A percentile compares a stretch with the other conserved stretches of the same genome.
Conservation (phyloP, 2,113 vertebrate genomes). For the Alethe diademata region DNA sequence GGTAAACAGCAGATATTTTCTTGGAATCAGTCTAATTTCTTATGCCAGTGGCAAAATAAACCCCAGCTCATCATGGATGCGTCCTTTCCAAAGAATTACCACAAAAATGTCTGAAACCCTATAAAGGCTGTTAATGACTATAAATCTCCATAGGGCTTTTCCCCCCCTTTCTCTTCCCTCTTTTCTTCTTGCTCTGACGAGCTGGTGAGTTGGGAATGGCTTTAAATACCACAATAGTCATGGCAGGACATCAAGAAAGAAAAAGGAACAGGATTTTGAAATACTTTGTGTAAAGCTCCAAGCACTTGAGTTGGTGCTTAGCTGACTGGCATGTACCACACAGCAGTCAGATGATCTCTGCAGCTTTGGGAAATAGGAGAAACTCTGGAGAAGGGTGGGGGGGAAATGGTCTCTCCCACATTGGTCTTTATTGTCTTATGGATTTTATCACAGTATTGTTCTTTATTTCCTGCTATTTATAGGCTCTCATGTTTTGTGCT, state of each 20-base stretch:
- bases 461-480: constrained; percentile 69
- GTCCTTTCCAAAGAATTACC: constrained; percentile 50
- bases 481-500: constrained; percentile 65
- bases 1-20: constrained; percentile 44
- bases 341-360: constrained; percentile 55
- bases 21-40: constrained; percentile 29
- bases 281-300: constrained; percentile 30
- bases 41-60: constrained; percentile 53
- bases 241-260: constrained; percentile 66
- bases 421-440: constrained; percentile 69
- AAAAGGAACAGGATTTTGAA: constrained; percentile 53
- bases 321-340: background rate
- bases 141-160: constrained; percentile 44
- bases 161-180: background rate
- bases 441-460: constrained; percentile 70
- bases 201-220: constrained; percentile 61
- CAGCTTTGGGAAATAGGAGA: constrained; percentile 64
- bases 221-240: constrained; percentile 58
- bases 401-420: constrained; percentile 53
- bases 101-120: constrained; percentile 61
- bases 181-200: constrained; percentile 27
- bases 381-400: constrained; percentile 49
- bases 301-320: constrained; percentile 37
- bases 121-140: constrained; percentile 54
- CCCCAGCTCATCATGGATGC: constrained; percentile 9